Base-by-base conservation (phyloP, 2,888 invertebrate species). In the Ichneumoninae sp. region DNA sequence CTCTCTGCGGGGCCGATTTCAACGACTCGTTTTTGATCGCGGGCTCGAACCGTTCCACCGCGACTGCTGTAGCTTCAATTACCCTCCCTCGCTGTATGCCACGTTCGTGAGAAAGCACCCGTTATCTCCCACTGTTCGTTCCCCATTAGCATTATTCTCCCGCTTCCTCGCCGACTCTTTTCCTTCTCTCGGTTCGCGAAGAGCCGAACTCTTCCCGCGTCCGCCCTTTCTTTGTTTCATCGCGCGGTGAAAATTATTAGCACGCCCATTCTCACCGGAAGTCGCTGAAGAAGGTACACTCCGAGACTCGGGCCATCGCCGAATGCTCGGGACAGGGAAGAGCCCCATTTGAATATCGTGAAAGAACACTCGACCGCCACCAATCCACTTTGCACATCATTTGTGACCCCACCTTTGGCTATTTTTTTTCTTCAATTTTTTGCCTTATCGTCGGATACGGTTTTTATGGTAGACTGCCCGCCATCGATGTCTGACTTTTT, bases 151-250 rank as follows among this genome's bases (percentile, higher is more conserved):
- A 83, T 71, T 80, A 68, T 81, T 74, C 26, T 57, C 68, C 66
- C 19, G 50, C 60, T 74, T 79, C 54, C 52, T 68, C 52, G 30
- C 47, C 40, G 60, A 30, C 30, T 52, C 22, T n/a, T n/a, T 47
- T 10, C n/a, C 57, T 19, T 68, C n/a, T 36, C 47, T 5, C 30
- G 30, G 30, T 60, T 60, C 60, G 22, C 60, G 26, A 16, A 26
- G 60, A 60, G 60, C 26, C 26, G 13, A 60, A 60, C 60, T 60
- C 47, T 36, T 68, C 60, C 22, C 68, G 26, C 7, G 7, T 19
- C 79, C 73, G 68, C 83, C 83, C 78, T 78, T 68, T 69, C 68
- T 83, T 68, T 60, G 79, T 83, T 79, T 57, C 73, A 47, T 10
- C 57, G 36, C n/a, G 30, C 19, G 60, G 69, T n/a, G 50, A 79